A percentile compares a stretch with the other conserved stretches of the same genome.
Evolutionary conservation across 2,113 vertebrate genomes (phyloP).

Genomic region (Labeo rohita): DNA sequence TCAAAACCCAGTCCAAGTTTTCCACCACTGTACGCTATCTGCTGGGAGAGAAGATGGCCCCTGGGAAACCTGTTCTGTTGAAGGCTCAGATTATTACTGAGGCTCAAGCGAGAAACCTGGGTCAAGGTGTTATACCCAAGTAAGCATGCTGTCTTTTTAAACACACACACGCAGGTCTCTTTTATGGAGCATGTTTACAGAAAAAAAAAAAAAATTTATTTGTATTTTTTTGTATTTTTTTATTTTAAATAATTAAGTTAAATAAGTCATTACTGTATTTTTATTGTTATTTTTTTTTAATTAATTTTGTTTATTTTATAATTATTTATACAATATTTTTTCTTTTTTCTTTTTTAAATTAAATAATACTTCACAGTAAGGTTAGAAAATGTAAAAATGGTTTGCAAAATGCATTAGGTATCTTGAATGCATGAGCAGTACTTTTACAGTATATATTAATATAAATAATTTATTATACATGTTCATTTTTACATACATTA

Average conservation of each 20-base stretch:
- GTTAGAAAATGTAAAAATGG: background rate
- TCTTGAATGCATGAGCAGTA: background rate
- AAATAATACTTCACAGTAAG: background rate
- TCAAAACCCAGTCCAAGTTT: conserved; percentile 98
- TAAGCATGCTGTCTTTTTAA: conserved; percentile 57
- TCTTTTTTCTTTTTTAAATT: background rate
- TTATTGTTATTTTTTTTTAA: background rate
- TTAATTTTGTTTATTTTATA: background rate
- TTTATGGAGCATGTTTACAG: background rate
- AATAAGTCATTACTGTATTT: background rate
- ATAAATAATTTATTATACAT: background rate
- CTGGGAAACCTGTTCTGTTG: conserved; percentile 83
- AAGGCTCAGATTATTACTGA: conserved; percentile 92
- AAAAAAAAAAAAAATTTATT: background rate
- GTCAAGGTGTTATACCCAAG: conserved; percentile 61
- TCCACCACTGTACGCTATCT: conserved; percentile 87
- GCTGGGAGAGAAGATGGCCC: conserved; percentile 83
- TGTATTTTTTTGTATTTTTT: too few species aligned
- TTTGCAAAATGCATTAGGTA: background rate
- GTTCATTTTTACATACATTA: background rate
- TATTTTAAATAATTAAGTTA: too few species aligned
- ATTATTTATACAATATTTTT: background rate
- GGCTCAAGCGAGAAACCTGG: conserved; percentile 82
- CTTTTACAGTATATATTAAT: background rate
- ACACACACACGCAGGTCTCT: background rate